Base-by-base conservation (phyloP, 2,113 vertebrate genomes). In the Meleagris gallopavo region DNA sequence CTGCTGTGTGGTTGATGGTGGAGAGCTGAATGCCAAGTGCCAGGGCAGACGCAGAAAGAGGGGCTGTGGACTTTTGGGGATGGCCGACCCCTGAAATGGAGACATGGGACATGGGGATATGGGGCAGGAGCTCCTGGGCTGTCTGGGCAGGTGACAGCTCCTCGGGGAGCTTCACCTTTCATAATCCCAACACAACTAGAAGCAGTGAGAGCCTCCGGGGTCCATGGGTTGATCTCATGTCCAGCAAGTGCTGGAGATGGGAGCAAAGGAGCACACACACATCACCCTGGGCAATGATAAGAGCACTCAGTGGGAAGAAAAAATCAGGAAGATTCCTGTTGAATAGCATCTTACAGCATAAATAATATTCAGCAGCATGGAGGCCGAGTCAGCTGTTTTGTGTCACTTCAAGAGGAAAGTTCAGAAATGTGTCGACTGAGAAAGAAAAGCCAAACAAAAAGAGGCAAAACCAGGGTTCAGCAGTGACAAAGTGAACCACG, bases 221-320 rank as follows among this genome's bases (percentile, higher is more conserved):
- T 38, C 74, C 50, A 34, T 0, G 10, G 67, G 57, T 52, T 0
- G 0, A 20, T 7, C 2, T 3, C 3, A 7, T 6, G 88, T 66
- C 5, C 34, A 5, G 57, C 48, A 40, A 70, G 55, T 57, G 55
- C 55, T 57, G 30, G 30, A 57, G 55, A 5, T 78, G 80, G 55
- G 58, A 11, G 21, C 40, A 62, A 25, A 72, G 69, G 32, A 43
- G 8, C 0, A 0, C 0, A 19, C 38, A 1, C 52, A 19, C 89
- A 62, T 50, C 4, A 29, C 1, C 22, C 2, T 1, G 50, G 61
- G 52, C 69, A 52, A 38, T 0, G 30, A 78, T 88, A 83, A 86
- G 60, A 76, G 22, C 58, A 58, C 43, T 83, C 34, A 9, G 20
- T 1, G 30, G n/a, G 46, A 57, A 13, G 54, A 60, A 36, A 55